Base-by-base conservation (phyloP, 2,888 invertebrate species). In the Axea sp. region DNA sequence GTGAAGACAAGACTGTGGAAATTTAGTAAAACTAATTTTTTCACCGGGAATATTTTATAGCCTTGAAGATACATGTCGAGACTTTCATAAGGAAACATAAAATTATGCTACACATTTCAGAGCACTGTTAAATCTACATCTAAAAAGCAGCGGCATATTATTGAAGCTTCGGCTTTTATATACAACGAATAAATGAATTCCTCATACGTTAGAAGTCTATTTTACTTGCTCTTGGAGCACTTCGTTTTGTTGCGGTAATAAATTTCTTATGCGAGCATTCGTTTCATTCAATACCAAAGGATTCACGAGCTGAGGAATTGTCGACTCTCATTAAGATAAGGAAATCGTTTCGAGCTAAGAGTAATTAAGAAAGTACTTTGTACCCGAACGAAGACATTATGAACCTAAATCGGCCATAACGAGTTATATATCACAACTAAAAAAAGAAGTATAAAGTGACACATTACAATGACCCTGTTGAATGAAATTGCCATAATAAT, bases 341-440 rank as follows among this genome's bases (percentile, higher is more conserved):
- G 41, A 22, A 41, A 62, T 51, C 30, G 49, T 30, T 62, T 31
- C 39, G 24, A 47, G 49, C 30, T 30, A 19, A 19, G 11, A 33
- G 39, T 47, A 60, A 60, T 60, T 47, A 60, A 60, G 60, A 37
- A 47, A 49, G 30, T 41, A 39, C 33, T 62, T 41, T 39, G 26
- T 49, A 31, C 39, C 30, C 22, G 22, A 33, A 12, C 19, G 3
- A 19, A 24, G 51, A 33, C 43, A 43, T 26, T 62, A 49, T 39
- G 39, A 7, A 2, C 22, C 39, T 49, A 41, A 49, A 62, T 49
- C 49, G 62, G 11, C 62, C 31, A 62, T 51, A 62, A 62, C 31
- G 31, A 9, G 15, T 24, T 49, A 49, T 39, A 41, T 6, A 5
- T 62, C 24, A 28, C 37, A 31, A 15, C 37, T 17, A 24, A 35